phyloP scores from a whole-genome alignment of 1,140 invertebrate genomes.

The Trachelipus rathkii region DNA sequence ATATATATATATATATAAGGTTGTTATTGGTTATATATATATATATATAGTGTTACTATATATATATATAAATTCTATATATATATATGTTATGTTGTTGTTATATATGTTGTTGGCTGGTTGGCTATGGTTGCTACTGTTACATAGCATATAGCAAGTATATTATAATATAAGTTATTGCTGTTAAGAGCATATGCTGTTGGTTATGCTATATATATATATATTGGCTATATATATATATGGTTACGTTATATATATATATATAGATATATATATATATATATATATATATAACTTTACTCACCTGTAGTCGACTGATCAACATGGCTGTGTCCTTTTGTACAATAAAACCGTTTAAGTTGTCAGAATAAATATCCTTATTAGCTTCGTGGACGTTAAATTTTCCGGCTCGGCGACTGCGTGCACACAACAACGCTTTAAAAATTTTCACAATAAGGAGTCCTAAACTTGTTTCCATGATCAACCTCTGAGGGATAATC shows the following conservation, averaged over 20 bases:
- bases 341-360: slow-evolving; percentile 33
- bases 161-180: too few relatives aligned
- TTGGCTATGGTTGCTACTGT: too few relatives aligned
- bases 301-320: slow-evolving; percentile 7
- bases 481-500: neutral
- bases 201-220: slow-evolving; percentile 20
- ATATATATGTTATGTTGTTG: too few relatives aligned
- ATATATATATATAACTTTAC: neutral
- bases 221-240: slow-evolving; percentile 16
- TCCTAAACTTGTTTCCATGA: slow-evolving; percentile 34
- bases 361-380: slow-evolving; percentile 22
- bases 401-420: slow-evolving; percentile 27
- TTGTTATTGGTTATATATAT: too few relatives aligned
- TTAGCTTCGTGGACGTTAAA: slow-evolving; percentile 40
- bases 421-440: slow-evolving; percentile 34
- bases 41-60: too few relatives aligned
- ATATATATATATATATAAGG: too few relatives aligned
- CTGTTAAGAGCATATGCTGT: too few relatives aligned
- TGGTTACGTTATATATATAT: neutral
- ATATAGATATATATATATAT: slow-evolving; percentile 15
- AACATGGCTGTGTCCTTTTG: slow-evolving; percentile 31
- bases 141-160: too few relatives aligned
- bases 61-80: too few relatives aligned
- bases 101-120: too few relatives aligned
- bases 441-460: slow-evolving; percentile 39